phyloP scores from a whole-genome alignment of 2,113 vertebrate genomes.

The Hippolais icterina region DNA sequence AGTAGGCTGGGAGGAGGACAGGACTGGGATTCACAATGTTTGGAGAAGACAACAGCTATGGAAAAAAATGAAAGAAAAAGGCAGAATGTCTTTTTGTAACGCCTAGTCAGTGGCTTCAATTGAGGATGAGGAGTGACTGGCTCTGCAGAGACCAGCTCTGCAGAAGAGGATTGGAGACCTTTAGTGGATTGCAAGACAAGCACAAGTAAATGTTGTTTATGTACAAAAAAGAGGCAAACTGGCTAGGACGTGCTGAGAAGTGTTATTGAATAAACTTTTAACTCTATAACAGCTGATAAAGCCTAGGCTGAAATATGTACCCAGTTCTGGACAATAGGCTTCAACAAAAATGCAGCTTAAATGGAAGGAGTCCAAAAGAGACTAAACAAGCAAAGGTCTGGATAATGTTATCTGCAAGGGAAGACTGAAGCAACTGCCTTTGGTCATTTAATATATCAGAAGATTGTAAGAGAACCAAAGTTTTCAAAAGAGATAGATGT shows the following conservation, averaged over 20 bases:
- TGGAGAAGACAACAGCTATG: background rate
- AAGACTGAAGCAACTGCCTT: background rate
- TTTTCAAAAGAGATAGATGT: background rate
- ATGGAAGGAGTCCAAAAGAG: background rate
- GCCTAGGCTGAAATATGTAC: background rate
- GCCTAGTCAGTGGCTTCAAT: background rate
- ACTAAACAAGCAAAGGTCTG: background rate
- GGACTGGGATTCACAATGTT: background rate
- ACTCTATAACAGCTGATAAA: background rate
- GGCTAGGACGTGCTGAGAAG: background rate
- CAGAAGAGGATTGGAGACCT: background rate
- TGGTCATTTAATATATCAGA: background rate
- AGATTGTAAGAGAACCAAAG: background rate
- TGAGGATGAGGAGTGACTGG: background rate
- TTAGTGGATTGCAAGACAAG: background rate
- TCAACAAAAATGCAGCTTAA: background rate
- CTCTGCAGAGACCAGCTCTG: background rate
- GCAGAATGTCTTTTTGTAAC: background rate
- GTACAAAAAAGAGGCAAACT: background rate
- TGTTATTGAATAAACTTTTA: background rate
- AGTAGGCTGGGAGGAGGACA: background rate
- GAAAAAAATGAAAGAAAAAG: background rate
- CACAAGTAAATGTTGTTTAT: background rate
- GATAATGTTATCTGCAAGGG: background rate
- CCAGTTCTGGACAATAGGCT: background rate